Base-by-base conservation (phyloP, 2,888 invertebrate genomes). In the Dynastes hyllus region DNA sequence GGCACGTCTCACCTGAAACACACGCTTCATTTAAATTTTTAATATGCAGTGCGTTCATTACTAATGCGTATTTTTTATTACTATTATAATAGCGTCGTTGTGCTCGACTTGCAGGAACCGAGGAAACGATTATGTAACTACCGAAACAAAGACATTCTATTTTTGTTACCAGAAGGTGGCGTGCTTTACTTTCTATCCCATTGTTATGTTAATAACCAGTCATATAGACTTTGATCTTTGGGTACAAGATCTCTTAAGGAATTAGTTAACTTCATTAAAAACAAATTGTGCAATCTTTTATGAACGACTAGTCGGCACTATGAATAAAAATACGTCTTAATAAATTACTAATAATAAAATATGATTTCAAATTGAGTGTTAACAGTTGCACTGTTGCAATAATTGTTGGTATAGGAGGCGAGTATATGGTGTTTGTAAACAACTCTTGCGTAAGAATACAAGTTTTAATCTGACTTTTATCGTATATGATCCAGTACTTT, bases 91-190 rank as follows among this genome's bases (percentile, higher is more conserved):
- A 11, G 22, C 51, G 27, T n/a, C 51, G 27, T 22, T 73, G 58
- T 45, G 45, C 61, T 61, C 45, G 45, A 50, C 63, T 58, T 32
- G 27, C 29, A 61, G 58, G 73, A 75, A 61, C 61, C 29, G 61
- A 40, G 22, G 16, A 63, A 61, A 61, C 45, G 50, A 61, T 61
- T 75, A 50, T 61, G 61, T 27, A 75, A 75, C 61, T 13, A 13
- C 22, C 13, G 73, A 75, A 75, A 75, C 61, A 75, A 75, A 75
- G 61, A 61, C 51, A 63, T 69, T 69, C 73, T 50, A 75, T 75
- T 61, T 75, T 75, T 75, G 73, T 75, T 50, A 61, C 61, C 61
- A 58, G 73, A 75, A 75, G 40, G 58, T 73, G 73, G 16, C 45
- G 50, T 37, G 61, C 61, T 63, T 75, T 75, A 61, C 73, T 75